phyloP scores from a whole-genome alignment of 2,888 invertebrate species.

The Eupsilia transversa region DNA sequence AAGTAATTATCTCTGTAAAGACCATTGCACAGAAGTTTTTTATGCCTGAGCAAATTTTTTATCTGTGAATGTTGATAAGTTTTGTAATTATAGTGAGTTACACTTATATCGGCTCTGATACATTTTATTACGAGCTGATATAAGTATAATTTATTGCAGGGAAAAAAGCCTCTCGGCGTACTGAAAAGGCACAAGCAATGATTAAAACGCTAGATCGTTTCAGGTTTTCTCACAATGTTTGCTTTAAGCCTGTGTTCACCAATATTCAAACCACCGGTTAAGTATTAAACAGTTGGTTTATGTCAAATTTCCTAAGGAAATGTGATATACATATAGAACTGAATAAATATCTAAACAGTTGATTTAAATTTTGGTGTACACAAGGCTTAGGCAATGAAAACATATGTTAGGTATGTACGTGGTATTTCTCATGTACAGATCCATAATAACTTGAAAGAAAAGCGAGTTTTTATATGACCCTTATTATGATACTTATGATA shows the following conservation, averaged over 20 bases:
- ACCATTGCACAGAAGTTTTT: background rate
- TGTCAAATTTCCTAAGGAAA: too few relatives aligned
- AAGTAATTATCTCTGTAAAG: conserved; percentile 8
- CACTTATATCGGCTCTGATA: background rate
- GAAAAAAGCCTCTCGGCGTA: background rate
- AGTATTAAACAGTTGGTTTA: too few relatives aligned
- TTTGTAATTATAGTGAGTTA: background rate
- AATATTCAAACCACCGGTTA: too few relatives aligned
- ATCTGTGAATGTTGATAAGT: too few relatives aligned
- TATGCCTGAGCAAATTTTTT: background rate
- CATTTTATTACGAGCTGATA: too few relatives aligned
- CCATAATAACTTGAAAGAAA: background rate
- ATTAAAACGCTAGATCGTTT: too few relatives aligned
- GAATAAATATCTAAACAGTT: too few relatives aligned
- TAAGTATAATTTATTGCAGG: background rate
- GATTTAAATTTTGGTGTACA: too few relatives aligned
- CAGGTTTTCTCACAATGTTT: background rate
- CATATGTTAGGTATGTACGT: background rate
- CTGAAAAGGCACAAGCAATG: background rate
- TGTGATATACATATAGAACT: too few relatives aligned
- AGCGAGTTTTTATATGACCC: background rate
- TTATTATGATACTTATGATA: background rate
- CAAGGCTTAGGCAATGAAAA: background rate
- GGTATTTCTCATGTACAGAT: background rate
- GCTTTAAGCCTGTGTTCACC: too few relatives aligned